These are phyloP conservation scores for Drosophila aff. DNA, from an alignment of 1,140 invertebrate species.

Conservation along the genomic window DNA sequence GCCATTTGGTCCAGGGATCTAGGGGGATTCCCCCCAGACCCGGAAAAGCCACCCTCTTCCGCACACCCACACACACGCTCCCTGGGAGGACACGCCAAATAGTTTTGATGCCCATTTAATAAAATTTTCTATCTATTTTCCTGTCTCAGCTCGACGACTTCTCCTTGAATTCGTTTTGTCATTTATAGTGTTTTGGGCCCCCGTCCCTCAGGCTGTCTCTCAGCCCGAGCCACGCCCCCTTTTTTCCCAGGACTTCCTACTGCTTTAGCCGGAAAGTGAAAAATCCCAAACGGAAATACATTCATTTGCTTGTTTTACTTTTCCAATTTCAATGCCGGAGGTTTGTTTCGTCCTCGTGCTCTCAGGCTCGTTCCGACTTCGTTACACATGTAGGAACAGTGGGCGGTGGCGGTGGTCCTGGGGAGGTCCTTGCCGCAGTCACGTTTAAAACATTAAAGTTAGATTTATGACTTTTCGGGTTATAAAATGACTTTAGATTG, in stretches of 20 bases:
- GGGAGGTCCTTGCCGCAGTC: slow-evolving; percentile 77
- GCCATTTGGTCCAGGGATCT: slow-evolving; percentile 50
- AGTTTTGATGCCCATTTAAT: slow-evolving; percentile 81
- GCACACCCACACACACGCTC: not conserved
- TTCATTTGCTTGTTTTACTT: slow-evolving; percentile 83
- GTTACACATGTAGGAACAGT: slow-evolving; percentile 45
- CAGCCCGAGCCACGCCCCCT: slow-evolving; percentile 7
- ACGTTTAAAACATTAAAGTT: slow-evolving; percentile 85
- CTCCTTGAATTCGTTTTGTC: slow-evolving; percentile 61
- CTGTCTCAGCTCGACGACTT: slow-evolving; percentile 32
- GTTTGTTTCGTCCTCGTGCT: slow-evolving; percentile 10
- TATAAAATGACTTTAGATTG: slow-evolving; percentile 85
- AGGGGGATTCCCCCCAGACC: slow-evolving; percentile 5
- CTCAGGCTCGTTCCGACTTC: slow-evolving; percentile 23
- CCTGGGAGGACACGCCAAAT: slow-evolving; percentile 67
- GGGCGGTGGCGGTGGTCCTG: slow-evolving; percentile 19
- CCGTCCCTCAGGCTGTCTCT: not conserved
- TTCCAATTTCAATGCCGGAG: slow-evolving; percentile 80
- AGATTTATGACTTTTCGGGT: slow-evolving; percentile 85
- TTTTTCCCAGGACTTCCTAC: slow-evolving; percentile 2
- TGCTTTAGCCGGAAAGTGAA: slow-evolving; percentile 69
- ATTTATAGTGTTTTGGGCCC: slow-evolving; percentile 57
- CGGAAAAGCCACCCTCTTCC: not conserved
- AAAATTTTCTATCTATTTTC: slow-evolving; percentile 75
- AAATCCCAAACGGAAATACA: slow-evolving; percentile 83